Base-by-base conservation (phyloP, 1,140 invertebrate species). In the Caenorhabditis latens region DNA sequence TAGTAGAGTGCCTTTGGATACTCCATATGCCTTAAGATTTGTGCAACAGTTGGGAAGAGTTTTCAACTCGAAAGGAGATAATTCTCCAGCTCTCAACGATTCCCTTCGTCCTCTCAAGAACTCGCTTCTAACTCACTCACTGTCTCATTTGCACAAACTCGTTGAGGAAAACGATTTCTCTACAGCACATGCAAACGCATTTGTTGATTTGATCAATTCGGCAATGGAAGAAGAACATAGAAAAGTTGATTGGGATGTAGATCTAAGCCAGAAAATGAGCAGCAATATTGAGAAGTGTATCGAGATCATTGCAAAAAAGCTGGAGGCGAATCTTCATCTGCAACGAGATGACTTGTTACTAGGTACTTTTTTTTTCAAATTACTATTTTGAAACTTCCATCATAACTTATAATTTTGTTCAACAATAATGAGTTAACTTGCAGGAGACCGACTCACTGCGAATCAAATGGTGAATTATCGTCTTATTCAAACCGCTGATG, bases 81-180 rank as follows among this genome's bases (percentile, higher is more conserved):
- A 32, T 57, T 71, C 46, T 19, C 53, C 43, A 14, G 79, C 58
- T 40, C 48, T 83, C 53, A 61, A 61, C 42, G 85, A 57, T 42
- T 57, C 82, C 1, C 83, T 92, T n/a, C 50, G 84, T 65, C 91
- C 91, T 32, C 84, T 91, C n/a, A 91, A 92, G 63, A 82, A 89
- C 42, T 86, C 89, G 14, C 87, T 92, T 42, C 83, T 92, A 7
- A 87, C 87, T 42, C 90, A 91, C 58, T 92, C 91, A 1, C 79
- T 92, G 14, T 40, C 86, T 14, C 87, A 85, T 63, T 61, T 92
- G 19, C 89, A 90, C 75, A 48, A 83, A 16, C 32, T 88, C 8
- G 43, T 90, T 14, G 87, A 92, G 32, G 86, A 92, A 61, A 86
- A 91, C 53, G 87, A 87, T 24, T 92, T 92, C 83, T 88, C 86